Evolutionary conservation across 37 sponge, comb jelly and placozoan genomes (phyloP).

Genomic region (Dysidea cf. avara): DNA sequence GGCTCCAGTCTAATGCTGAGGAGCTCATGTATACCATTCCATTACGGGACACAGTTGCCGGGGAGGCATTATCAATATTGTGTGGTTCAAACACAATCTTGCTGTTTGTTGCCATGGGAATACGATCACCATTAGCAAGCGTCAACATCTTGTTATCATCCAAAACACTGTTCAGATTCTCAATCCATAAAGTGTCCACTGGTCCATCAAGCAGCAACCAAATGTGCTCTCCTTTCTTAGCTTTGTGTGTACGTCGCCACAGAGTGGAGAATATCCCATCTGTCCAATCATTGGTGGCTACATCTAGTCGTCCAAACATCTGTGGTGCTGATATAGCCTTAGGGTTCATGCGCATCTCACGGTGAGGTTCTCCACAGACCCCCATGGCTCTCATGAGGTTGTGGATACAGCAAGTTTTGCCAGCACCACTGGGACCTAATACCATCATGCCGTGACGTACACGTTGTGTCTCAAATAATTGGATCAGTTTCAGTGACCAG

Average conservation of each 20-base stretch:
- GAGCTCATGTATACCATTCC: slow-evolving; percentile 99
- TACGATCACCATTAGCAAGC: slow-evolving; percentile 97
- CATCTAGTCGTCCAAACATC: slow-evolving; percentile 99
- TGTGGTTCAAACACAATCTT: slow-evolving; percentile 98
- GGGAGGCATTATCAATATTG: slow-evolving; percentile 99
- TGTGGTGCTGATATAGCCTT: slow-evolving; percentile 99
- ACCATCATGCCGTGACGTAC: slow-evolving; percentile 99
- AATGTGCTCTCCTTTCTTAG: slow-evolving; percentile 96
- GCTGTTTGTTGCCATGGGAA: slow-evolving; percentile 95
- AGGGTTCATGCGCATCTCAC: slow-evolving; percentile 99
- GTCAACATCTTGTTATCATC: slow-evolving; percentile 99
- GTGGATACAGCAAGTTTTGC: slow-evolving; percentile 93
- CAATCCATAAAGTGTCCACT: slow-evolving; percentile 99
- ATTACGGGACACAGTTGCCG: slow-evolving; percentile 98
- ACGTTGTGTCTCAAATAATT: slow-evolving; percentile 96
- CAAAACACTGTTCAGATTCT: slow-evolving; percentile 96
- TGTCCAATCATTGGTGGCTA: slow-evolving; percentile 99
- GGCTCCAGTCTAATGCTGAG: slow-evolving; percentile 93
- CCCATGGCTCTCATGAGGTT: slow-evolving; percentile 96
- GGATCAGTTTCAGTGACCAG: slow-evolving; percentile 96
- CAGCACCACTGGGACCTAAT: slow-evolving; percentile 95
- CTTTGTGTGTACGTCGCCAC: slow-evolving; percentile 95
- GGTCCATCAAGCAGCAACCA: slow-evolving; percentile 99
- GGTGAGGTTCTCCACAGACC: slow-evolving; percentile 82
- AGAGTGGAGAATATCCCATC: slow-evolving; percentile 99